Base-by-base conservation (phyloP, 2,888 invertebrate genomes). In the Dorcus hopei region DNA sequence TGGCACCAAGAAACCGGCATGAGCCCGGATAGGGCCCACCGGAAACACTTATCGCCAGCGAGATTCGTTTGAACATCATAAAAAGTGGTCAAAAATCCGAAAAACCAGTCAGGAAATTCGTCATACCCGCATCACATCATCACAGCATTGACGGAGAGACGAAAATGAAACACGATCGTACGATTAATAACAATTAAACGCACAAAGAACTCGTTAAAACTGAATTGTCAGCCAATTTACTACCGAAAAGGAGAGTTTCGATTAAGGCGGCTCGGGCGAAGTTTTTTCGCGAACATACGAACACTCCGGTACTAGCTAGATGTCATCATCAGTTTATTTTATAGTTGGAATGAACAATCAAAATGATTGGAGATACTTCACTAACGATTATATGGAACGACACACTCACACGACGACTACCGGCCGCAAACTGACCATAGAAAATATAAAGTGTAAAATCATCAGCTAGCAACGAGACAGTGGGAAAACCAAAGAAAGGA, bases 371-470 rank as follows among this genome's bases (percentile, higher is more conserved):
- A 33, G 3, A 33, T 33, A 33, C 26, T 33, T 33, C 26, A 33
- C 26, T 33, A 33, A 33, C 6, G 26, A 6, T 33, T 33, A 33
- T 33, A 33, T 33, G 5, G 26, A 33, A 33, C 26, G 7, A 33
- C 26, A 33, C 26, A 49, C 26, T 9, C 14, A 38, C 47, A 26
- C n/a, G 41, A 49, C 23, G 49, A 61, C 26, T 55, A 54, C 65
- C 62, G 57, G 57, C 63, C 61, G 59, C 67, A 65, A 74, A 75
- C 74, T 74, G 73, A 72, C 73, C 72, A 71, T 66, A 69, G 68
- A 65, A 68, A 67, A 65, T 63, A 54, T 40, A 53, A 42, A 41
- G 49, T 54, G 55, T 49, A 53, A 58, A 60, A 61, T 61, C 61
- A 48, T 53, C 59, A 49, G 58, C 56, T 54, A 43, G 59, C 59